Percentiles rank a stretch among this genome's conserved stretches.
These are phyloP conservation scores for Andrena fulva DNA, from an alignment of 2,888 invertebrate species.

Conservation along the genomic window DNA sequence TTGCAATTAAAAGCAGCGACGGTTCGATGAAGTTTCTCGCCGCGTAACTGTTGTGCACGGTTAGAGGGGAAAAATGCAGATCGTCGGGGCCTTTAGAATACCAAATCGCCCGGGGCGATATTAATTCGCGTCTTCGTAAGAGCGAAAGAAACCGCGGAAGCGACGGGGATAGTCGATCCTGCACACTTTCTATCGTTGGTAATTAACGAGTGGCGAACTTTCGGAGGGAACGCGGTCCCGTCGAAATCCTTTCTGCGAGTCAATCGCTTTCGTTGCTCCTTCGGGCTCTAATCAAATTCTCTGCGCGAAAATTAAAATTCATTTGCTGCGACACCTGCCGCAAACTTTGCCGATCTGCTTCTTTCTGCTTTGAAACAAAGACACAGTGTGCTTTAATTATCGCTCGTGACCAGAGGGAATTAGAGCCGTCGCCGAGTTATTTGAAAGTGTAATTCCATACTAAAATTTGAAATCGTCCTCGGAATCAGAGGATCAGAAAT, in stretches of 20 bases:
- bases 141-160: constrained; percentile 35
- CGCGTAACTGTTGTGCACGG: constrained; percentile 7
- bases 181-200: constrained; percentile 36
- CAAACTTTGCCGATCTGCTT: too few species aligned
- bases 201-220: constrained; percentile 45
- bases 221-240: constrained; percentile 14
- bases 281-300: background rate
- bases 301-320: too few species aligned
- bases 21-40: constrained; percentile 5
- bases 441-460: background rate
- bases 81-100: constrained; percentile 22
- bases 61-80: constrained; percentile 21
- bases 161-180: constrained; percentile 1
- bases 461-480: background rate
- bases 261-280: constrained; percentile 8
- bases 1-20: constrained; percentile 35
- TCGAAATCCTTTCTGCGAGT: constrained; percentile 1
- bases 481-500: background rate
- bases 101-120: constrained; percentile 22
- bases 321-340: too few species aligned
- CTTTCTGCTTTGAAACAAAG: too few species aligned
- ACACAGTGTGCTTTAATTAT: too few species aligned
- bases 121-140: constrained; percentile 21
- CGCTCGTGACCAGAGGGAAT: too few species aligned
- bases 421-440: too few species aligned